Percentiles rank a stretch among this genome's conserved stretches.
Evolutionary conservation across 2,888 invertebrate genomes (phyloP).

Genomic region (Phengaris arion): DNA sequence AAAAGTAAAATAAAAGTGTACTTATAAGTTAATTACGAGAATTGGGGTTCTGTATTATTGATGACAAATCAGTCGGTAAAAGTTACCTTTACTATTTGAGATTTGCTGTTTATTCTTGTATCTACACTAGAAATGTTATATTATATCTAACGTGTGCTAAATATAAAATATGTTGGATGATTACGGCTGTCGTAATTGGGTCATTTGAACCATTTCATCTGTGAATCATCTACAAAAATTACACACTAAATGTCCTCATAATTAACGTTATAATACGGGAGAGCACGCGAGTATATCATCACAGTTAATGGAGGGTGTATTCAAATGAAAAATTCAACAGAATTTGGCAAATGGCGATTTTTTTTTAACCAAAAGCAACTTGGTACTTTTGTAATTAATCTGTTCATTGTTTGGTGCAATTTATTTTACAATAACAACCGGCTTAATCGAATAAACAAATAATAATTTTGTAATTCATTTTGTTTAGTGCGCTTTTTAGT

Average conservation of each 20-base stretch:
- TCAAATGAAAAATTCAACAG: slow-evolving; percentile 14
- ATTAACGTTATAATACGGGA: not conserved
- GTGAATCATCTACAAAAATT: slow-evolving; percentile 14
- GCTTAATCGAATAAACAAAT: too few relatives aligned
- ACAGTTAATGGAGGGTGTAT: slow-evolving; percentile 6
- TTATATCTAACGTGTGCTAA: too few relatives aligned
- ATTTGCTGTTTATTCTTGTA: too few relatives aligned
- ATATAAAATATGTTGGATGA: not conserved
- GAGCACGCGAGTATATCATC: slow-evolving; percentile 7
- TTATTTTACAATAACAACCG: not conserved
- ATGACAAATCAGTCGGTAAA: too few relatives aligned
- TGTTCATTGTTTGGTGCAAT: not conserved
- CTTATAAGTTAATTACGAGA: too few relatives aligned
- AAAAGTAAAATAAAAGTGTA: too few relatives aligned
- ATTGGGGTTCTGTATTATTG: too few relatives aligned
- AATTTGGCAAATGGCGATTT: not conserved
- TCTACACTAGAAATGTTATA: too few relatives aligned
- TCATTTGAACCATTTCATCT: slow-evolving; percentile 7
- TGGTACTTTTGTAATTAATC: not conserved
- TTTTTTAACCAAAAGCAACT: not conserved
- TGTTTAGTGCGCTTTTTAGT: too few relatives aligned
- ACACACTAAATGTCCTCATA: slow-evolving; percentile 11
- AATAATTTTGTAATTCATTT: too few relatives aligned
- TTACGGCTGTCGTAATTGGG: not conserved
- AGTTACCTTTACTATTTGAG: too few relatives aligned